A percentile compares a stretch with the other conserved stretches of the same genome.
These are phyloP conservation scores for Cryptotis parvus DNA, from an alignment of 2,113 vertebrate species.

Conservation along the genomic window DNA sequence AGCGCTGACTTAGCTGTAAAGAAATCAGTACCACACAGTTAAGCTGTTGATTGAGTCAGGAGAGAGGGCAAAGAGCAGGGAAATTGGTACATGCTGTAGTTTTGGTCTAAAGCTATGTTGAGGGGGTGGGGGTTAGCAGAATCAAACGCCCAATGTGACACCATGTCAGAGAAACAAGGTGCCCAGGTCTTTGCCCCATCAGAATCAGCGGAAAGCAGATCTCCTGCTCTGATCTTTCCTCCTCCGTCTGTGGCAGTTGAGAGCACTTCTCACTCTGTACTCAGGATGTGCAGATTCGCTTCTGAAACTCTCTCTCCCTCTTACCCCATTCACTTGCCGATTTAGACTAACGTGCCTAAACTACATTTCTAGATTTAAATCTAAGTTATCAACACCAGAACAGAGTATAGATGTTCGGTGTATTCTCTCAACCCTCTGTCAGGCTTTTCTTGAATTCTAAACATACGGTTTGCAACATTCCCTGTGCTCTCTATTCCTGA, in stretches of 20 bases:
- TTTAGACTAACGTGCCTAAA: constrained; percentile 8
- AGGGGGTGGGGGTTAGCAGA: background rate
- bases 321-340: background rate
- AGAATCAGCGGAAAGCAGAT: background rate
- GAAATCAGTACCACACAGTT: background rate
- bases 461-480: background rate
- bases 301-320: background rate
- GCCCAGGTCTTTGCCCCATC: background rate
- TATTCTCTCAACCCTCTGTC: background rate
- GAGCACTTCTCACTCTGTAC: background rate
- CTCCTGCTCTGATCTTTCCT: background rate
- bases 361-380: background rate
- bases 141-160: background rate
- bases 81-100: background rate
- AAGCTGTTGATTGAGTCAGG: background rate
- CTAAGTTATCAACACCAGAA: background rate
- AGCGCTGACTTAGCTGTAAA: constrained; percentile 36
- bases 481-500: background rate
- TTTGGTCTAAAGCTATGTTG: background rate
- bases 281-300: background rate
- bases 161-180: background rate
- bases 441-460: background rate
- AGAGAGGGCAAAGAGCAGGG: background rate
- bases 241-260: background rate
- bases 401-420: background rate